Evolutionary conservation across 2,888 invertebrate species (phyloP), one percentile per base, ranked within the genome.

Genomic region (Corbicula japonica): DNA sequence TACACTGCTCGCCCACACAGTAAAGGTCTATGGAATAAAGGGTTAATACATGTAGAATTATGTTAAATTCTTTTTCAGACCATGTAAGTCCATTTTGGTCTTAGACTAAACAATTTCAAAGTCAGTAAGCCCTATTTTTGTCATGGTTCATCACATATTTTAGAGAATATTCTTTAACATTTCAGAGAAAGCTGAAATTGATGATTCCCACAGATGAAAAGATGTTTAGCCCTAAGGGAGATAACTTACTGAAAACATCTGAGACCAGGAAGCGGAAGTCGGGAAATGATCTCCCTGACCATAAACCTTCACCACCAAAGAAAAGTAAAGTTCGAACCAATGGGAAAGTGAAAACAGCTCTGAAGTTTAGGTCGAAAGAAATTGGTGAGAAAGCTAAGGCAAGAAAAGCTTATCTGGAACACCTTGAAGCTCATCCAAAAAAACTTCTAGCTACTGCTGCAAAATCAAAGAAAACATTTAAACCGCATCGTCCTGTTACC

Each of bases 401-500:
- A 2, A 68, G 58, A 56, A 44, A 60, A 21, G 32, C 34, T 10
- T 44, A 62, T n/a, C n/a, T 21, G 12, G 71, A 65, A 18, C 35
- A 41, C 18, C 50, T 80, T 1, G 83, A 83, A 63, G 65, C 66
- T 26, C 83, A 83, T 60, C 83, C 83, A 38, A 77, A 66, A 28
- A 83, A 83, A 41, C 63, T 56, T 35, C 52, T 77, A 35, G 68
- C 56, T 15, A 70, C 80, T 1, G 58, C 30, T 15, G 12, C 71
- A 2, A 74, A 58, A 50, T 41, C 63, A 8, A 83, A 71, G 44
- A 75, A 63, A 48, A 80, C 76, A 38, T 76, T 69, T 44, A 80
- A 80, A 58, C 80, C 80, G 23, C 80, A 80, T 38, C 46, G 80
- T 32, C 83, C 83, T 6, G 56, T 83, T 3, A 83, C 83, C 18